phyloP scores from a whole-genome alignment of 2,113 vertebrate species.

The Butorides virescens region DNA sequence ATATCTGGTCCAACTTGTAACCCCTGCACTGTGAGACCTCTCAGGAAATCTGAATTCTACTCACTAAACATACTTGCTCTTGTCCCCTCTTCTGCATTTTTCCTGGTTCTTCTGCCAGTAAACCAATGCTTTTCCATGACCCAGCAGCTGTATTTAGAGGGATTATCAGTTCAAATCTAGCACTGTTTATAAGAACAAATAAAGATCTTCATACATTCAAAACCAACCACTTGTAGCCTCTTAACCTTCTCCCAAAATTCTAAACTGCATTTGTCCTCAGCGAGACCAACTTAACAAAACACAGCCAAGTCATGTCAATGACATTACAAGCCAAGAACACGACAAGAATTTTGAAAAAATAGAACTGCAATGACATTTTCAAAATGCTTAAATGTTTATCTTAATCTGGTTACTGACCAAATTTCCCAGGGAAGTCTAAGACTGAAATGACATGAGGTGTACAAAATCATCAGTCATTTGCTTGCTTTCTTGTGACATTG shows the following conservation, averaged over 20 bases:
- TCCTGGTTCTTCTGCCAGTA: neutral
- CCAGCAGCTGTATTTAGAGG: neutral
- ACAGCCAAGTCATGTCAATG: constrained; percentile 7
- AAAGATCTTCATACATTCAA: neutral
- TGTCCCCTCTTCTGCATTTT: neutral
- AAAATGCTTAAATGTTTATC: constrained; percentile 17
- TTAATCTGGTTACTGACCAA: neutral
- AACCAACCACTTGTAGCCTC: neutral
- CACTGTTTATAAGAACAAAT: constrained; percentile 4
- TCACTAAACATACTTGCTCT: neutral
- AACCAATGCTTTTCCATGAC: constrained; percentile 7
- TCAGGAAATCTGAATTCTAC: neutral
- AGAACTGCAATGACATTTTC: neutral
- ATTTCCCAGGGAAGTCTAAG: constrained; percentile 9
- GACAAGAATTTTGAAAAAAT: neutral
- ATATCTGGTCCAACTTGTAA: fast-evolving
- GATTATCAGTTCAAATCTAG: neutral
- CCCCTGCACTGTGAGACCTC: neutral
- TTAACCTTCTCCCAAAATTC: neutral
- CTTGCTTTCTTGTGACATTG: neutral
- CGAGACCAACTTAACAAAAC: neutral
- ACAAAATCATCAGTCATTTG: neutral
- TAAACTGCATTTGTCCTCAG: neutral
- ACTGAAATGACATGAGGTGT: neutral
- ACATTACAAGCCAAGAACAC: neutral